phyloP scores from a whole-genome alignment of 1,140 invertebrate species.

The Lucilia cuprina region DNA sequence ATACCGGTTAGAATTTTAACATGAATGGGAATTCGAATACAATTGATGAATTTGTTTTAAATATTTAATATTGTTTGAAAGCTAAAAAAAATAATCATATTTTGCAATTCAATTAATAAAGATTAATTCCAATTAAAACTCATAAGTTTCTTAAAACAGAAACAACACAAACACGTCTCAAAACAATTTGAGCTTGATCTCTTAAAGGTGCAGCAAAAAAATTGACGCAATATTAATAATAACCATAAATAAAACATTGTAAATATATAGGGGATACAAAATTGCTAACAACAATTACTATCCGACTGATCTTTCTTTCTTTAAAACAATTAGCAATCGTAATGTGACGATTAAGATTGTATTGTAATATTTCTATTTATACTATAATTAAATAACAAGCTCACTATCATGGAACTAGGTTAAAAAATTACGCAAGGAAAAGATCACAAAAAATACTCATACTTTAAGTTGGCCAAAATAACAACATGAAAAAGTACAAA shows the following conservation, averaged over 20 bases:
- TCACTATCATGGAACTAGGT: slow-evolving; percentile 42
- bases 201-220: neutral
- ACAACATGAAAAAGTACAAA: neutral
- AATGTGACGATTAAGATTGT: neutral
- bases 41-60: too few species aligned
- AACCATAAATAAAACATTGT: neutral
- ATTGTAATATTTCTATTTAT: neutral
- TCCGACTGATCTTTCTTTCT: neutral
- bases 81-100: too few species aligned
- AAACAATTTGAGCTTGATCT: neutral
- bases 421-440: slow-evolving; percentile 22
- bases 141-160: too few species aligned
- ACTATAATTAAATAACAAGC: slow-evolving; percentile 37
- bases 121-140: too few species aligned
- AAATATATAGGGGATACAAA: neutral
- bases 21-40: too few species aligned
- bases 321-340: neutral
- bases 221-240: neutral
- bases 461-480: neutral
- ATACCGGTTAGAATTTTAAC: too few species aligned
- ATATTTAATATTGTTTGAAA: too few species aligned
- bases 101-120: too few species aligned
- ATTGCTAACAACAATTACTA: neutral
- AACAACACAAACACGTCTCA: neutral
- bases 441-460: neutral